Evolutionary conservation across 2,888 invertebrate genomes (phyloP).

Genomic region (Pachycephus smyrnensis): DNA sequence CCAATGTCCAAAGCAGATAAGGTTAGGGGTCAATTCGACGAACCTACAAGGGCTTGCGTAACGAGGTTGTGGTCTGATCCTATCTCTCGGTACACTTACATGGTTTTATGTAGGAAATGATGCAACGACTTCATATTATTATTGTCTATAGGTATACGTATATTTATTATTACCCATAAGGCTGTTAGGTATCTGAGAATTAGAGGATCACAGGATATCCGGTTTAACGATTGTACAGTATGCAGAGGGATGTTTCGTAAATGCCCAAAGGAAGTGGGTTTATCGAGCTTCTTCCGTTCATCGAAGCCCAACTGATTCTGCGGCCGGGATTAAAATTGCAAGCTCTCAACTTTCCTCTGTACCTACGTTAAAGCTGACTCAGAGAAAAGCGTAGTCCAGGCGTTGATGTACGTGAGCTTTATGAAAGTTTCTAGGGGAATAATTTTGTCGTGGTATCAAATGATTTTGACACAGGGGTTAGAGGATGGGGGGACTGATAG

Average conservation of each 20-base stretch:
- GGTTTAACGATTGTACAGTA: not conserved
- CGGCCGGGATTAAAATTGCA: not conserved
- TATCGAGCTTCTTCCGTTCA: not conserved
- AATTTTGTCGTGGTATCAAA: too few relatives aligned
- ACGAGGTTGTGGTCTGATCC: not conserved
- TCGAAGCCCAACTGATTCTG: not conserved
- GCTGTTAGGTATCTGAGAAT: not conserved
- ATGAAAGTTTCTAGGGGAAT: not conserved
- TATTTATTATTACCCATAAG: not conserved
- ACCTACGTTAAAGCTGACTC: not conserved
- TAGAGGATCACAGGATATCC: not conserved
- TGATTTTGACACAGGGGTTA: too few relatives aligned
- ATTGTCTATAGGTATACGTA: not conserved
- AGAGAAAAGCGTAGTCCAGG: not conserved
- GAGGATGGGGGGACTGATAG: not conserved
- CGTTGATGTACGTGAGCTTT: not conserved
- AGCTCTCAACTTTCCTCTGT: not conserved
- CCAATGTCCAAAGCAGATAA: not conserved
- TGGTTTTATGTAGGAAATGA: not conserved
- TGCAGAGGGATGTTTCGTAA: not conserved
- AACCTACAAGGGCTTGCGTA: not conserved
- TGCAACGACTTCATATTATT: not conserved
- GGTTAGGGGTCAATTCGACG: conserved; percentile 4
- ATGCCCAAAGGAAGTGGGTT: not conserved
- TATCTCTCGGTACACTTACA: not conserved